These are phyloP conservation scores for Seladonia tumulorum DNA, from an alignment of 2,888 invertebrate genomes.

Conservation along the genomic window DNA sequence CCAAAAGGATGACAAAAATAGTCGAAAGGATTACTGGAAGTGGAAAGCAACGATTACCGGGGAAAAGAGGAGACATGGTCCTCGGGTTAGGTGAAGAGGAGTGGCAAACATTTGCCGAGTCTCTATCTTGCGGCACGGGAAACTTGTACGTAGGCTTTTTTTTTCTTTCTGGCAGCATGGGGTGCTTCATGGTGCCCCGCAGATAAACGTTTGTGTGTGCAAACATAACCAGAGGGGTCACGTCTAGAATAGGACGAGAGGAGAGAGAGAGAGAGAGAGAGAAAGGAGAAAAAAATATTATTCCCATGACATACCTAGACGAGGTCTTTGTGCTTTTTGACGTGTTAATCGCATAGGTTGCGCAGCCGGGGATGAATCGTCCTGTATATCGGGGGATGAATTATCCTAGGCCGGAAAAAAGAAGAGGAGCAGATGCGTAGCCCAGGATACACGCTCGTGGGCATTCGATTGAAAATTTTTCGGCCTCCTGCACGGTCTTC, in stretches of 20 bases:
- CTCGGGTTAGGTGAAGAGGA: constrained; percentile 16
- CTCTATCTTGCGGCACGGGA: constrained; percentile 34
- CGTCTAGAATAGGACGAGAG: constrained; percentile 28
- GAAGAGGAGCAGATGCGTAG: constrained; percentile 65
- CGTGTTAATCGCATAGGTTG: constrained; percentile 80
- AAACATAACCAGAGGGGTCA: constrained; percentile 76
- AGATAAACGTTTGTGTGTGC: constrained; percentile 77
- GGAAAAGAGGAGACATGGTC: constrained; percentile 49
- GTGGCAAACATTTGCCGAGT: constrained; percentile 73
- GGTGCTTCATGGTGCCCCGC: constrained; percentile 73
- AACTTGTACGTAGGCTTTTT: constrained; percentile 18
- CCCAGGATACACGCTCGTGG: constrained; percentile 37
- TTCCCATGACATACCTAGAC: constrained; percentile 76
- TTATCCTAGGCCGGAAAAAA: constrained; percentile 53
- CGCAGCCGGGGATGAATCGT: constrained; percentile 58
- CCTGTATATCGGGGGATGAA: constrained; percentile 51
- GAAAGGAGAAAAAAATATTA: constrained; percentile 69
- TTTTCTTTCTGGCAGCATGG: constrained; percentile 33
- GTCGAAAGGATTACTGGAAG: constrained; percentile 51
- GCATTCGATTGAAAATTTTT: constrained; percentile 41
- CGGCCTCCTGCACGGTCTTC: constrained; percentile 5
- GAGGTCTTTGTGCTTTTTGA: constrained; percentile 76
- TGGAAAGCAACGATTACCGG: constrained; percentile 29
- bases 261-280: background rate
- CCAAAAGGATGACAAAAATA: constrained; percentile 43